phyloP scores from a whole-genome alignment of 2,797 vertebrate species.

The Salmo trutta region DNA sequence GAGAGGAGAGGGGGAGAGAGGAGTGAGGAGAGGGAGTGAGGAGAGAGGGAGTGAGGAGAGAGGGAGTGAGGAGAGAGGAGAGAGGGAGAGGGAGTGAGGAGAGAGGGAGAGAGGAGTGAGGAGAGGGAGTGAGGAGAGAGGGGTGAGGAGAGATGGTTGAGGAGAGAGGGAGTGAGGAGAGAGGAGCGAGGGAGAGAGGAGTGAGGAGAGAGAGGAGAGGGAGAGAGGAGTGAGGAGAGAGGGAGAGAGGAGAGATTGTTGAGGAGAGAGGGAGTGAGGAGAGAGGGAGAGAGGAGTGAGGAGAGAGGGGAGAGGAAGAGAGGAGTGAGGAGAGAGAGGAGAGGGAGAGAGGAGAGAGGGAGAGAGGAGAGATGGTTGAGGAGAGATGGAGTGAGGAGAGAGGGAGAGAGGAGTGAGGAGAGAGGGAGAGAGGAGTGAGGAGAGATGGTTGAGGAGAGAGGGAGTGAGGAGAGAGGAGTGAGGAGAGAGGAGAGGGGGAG shows the following conservation, averaged over 20 bases:
- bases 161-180: not conserved
- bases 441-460: not conserved
- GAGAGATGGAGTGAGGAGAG: constrained; percentile 27
- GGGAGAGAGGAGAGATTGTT: not conserved
- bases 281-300: not conserved
- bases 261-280: constrained; percentile 25
- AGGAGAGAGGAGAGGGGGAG: not conserved
- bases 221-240: not conserved
- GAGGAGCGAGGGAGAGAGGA: not conserved
- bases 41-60: not conserved
- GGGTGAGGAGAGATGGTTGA: too few relatives aligned
- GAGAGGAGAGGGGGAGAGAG: not conserved
- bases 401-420: not conserved
- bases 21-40: not conserved
- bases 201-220: not conserved
- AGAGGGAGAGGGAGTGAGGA: not conserved
- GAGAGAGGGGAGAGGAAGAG: not conserved
- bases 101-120: not conserved
- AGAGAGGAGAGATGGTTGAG: constrained; percentile 13
- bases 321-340: constrained; percentile 6
- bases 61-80: not conserved
- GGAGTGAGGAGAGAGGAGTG: not conserved
- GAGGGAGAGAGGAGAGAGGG: not conserved
- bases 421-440: constrained; percentile 24
- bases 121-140: too few relatives aligned